Percentiles rank a stretch among this genome's conserved stretches.
These are phyloP conservation scores for Drosophila macrospina DNA, from an alignment of 2,888 invertebrate species.

Conservation along the genomic window DNA sequence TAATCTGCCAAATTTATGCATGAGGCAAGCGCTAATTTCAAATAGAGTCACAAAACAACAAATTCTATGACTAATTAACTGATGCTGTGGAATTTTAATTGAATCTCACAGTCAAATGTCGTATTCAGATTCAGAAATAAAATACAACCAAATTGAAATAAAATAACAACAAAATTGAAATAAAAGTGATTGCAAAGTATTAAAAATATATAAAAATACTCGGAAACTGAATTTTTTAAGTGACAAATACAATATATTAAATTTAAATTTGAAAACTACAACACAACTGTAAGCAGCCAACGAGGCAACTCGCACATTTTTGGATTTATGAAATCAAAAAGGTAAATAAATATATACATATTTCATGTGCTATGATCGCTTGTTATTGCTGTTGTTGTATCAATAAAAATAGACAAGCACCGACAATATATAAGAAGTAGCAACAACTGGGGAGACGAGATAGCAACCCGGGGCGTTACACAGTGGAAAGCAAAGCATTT, in stretches of 20 bases:
- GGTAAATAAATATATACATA: conserved; percentile 53
- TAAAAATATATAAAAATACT: conserved; percentile 20
- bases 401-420: conserved; percentile 72
- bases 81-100: conserved; percentile 67
- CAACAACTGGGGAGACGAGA: conserved; percentile 14
- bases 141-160: conserved; percentile 44
- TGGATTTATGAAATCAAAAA: conserved; percentile 78
- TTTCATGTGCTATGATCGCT: conserved; percentile 23
- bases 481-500: conserved; percentile 61
- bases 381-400: conserved; percentile 43
- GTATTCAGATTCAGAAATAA: conserved; percentile 34
- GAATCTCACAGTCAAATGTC: conserved; percentile 36
- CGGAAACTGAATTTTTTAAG: conserved; percentile 13
- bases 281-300: conserved; percentile 15
- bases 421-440: conserved; percentile 16
- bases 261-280: conserved; percentile 4
- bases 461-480: conserved; percentile 15
- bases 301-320: conserved; percentile 42
- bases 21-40: conserved; percentile 62
- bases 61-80: conserved; percentile 71
- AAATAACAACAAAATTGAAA: conserved; percentile 53
- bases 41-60: conserved; percentile 51
- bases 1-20: conserved; percentile 68
- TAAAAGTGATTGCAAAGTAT: conserved; percentile 44
- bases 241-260: conserved; percentile 7